These are phyloP conservation scores for Oreochromis aureus DNA, from an alignment of 2,113 vertebrate species.

Conservation along the genomic window DNA sequence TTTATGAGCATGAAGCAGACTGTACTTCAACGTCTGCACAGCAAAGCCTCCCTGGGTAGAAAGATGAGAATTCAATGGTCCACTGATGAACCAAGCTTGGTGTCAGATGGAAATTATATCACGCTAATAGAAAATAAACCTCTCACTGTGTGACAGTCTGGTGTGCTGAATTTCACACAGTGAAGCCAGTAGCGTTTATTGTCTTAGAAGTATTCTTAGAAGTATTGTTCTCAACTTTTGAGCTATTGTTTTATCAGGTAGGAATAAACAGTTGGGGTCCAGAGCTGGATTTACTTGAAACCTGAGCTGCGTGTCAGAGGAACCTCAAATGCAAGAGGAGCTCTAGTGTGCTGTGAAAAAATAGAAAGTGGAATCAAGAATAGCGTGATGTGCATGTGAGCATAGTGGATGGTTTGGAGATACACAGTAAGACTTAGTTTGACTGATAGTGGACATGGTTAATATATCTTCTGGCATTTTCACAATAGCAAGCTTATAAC, in stretches of 20 bases:
- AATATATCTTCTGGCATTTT: background rate
- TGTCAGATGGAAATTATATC: conserved; percentile 44
- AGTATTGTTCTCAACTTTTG: background rate
- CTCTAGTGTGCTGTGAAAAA: conserved; percentile 1
- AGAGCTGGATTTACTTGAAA: conserved; percentile 28
- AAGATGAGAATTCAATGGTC: conserved; percentile 39
- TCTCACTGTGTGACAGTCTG: conserved; percentile 39
- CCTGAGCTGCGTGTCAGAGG: conserved; percentile 23
- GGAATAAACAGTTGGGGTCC: conserved; percentile 2
- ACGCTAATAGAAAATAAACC: conserved; percentile 32
- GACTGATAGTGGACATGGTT: background rate
- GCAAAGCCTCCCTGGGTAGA: conserved; percentile 13
- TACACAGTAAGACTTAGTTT: background rate
- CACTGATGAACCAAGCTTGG: background rate
- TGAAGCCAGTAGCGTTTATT: conserved; percentile 6
- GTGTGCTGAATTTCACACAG: background rate
- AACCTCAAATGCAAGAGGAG: conserved; percentile 34
- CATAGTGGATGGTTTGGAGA: background rate
- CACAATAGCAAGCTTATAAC: background rate
- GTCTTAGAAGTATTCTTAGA: background rate
- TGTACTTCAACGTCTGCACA: background rate
- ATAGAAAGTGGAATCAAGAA: conserved; percentile 34
- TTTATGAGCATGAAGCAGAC: background rate
- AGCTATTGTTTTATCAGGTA: conserved; percentile 24
- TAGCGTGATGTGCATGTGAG: background rate